Conservation (phyloP, 2,797 vertebrate genomes). For the Myotis findleyi region DNA sequence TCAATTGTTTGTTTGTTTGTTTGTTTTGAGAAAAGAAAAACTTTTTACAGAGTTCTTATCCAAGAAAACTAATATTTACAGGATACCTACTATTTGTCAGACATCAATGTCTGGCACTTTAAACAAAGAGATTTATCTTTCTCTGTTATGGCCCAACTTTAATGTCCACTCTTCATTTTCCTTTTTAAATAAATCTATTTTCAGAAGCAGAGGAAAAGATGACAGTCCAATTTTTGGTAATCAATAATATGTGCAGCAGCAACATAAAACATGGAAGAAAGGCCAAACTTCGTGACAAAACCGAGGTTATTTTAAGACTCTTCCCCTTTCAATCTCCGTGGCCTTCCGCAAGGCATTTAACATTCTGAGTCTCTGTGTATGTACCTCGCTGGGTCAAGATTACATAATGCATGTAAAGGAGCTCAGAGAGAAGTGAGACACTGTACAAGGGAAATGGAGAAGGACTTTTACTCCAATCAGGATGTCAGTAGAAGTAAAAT, state of each 20-base stretch:
- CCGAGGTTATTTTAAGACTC: not conserved
- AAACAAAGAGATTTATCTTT: not conserved
- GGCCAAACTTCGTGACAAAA: not conserved
- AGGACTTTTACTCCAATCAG: not conserved
- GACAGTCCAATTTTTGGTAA: not conserved
- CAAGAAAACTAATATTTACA: not conserved
- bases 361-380: not conserved
- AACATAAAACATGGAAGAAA: not conserved
- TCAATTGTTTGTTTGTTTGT: not conserved
- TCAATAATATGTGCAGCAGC: not conserved
- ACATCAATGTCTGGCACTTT: not conserved
- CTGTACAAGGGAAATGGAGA: not conserved
- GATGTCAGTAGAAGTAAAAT: not conserved
- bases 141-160: not conserved
- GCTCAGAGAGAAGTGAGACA: not conserved
- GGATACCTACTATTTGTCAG: not conserved
- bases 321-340: not conserved
- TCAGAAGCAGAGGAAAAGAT: constrained; percentile 1
- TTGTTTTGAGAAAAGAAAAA: constrained; percentile 1
- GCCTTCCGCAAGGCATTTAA: not conserved
- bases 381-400: not conserved
- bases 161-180: not conserved
- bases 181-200: constrained; percentile 25
- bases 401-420: not conserved
- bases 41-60: constrained; percentile 28